phyloP scores from a whole-genome alignment of 2,113 vertebrate genomes.

The Tricholaema leucomelas region DNA sequence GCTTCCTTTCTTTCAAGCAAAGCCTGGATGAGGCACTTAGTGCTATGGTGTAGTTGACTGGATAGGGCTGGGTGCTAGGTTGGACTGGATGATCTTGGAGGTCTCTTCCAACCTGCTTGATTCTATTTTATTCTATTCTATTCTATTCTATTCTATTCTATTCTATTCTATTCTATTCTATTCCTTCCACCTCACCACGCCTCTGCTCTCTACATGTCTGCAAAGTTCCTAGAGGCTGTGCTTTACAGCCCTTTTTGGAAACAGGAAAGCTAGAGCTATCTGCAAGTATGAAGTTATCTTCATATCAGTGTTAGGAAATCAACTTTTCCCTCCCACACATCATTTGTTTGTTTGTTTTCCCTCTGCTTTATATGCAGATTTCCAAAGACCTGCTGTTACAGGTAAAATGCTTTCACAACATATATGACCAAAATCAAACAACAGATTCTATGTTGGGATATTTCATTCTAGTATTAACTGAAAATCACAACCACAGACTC shows the following conservation, averaged over 20 bases:
- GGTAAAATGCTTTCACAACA: not conserved
- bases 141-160: no score
- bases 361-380: not conserved
- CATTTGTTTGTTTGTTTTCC: not conserved
- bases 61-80: no score
- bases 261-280: conserved; percentile 29
- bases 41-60: no score
- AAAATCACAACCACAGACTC: not conserved
- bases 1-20: conserved; percentile 19
- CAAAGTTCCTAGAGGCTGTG: conserved; percentile 7
- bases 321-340: not conserved
- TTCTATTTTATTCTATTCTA: no score
- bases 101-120: no score
- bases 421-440: not conserved
- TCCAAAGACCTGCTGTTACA: not conserved
- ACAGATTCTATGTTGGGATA: not conserved
- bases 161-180: no score
- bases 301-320: not conserved
- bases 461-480: not conserved
- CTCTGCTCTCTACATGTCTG: not conserved
- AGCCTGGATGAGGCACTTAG: no score
- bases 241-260: conserved; percentile 55
- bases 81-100: no score
- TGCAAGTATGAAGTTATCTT: conserved; percentile 42
- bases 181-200: conserved; percentile 49